phyloP scores from a whole-genome alignment of 2,113 vertebrate species.

The Dicerorhinus sumatrensis region DNA sequence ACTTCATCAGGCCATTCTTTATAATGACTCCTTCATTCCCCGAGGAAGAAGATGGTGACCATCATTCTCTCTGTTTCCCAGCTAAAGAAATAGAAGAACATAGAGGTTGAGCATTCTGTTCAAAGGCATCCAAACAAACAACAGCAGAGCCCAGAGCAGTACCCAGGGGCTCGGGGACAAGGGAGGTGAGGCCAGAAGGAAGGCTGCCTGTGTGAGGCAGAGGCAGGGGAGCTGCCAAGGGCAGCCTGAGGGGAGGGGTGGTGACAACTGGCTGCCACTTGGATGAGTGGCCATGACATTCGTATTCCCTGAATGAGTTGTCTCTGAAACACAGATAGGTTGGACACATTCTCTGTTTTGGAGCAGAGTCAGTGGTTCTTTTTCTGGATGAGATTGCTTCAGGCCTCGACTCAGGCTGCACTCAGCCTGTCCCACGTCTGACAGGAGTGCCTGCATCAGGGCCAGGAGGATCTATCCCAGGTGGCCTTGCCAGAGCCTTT shows the following conservation, averaged over 20 bases:
- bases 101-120: background rate
- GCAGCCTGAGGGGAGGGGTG: background rate
- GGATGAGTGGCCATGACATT: background rate
- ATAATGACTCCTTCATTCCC: background rate
- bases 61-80: background rate
- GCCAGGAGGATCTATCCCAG: background rate
- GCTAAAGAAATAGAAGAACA: background rate
- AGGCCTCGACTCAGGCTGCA: too few species aligned
- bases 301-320: rapidly evolving
- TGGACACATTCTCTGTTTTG: background rate
- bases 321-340: background rate
- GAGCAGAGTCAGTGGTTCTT: background rate
- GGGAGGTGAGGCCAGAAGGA: background rate
- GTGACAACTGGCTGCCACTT: background rate
- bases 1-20: background rate
- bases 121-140: background rate
- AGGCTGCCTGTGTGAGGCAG: too few species aligned
- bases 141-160: background rate
- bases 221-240: background rate
- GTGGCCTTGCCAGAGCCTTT: background rate
- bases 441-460: too few species aligned
- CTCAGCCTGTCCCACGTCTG: too few species aligned
- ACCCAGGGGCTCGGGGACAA: background rate
- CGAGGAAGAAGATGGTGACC: background rate
- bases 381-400: background rate